Percentiles rank a stretch among this genome's conserved stretches.
phyloP scores from a whole-genome alignment of 2,113 vertebrate species.

The Sclerurus mexicanus region DNA sequence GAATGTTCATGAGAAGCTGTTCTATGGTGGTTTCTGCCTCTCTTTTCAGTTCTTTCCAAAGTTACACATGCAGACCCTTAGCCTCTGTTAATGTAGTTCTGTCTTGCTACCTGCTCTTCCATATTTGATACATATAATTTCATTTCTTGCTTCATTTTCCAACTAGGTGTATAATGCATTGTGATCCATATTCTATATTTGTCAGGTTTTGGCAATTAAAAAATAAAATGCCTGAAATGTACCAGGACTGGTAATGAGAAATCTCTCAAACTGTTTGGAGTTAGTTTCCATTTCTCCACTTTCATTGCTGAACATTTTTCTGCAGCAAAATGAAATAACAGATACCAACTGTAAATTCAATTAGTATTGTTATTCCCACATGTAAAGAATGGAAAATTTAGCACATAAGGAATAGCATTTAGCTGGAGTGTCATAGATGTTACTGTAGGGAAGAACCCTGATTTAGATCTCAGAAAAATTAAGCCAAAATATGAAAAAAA shows the following conservation, averaged over 20 bases:
- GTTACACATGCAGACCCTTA: not conserved
- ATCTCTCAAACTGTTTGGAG: not conserved
- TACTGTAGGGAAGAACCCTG: not conserved
- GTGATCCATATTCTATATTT: constrained; percentile 31
- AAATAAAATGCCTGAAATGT: constrained; percentile 46
- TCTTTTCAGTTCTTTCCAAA: not conserved
- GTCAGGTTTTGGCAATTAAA: constrained; percentile 38
- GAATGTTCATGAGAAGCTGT: not conserved
- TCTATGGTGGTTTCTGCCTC: not conserved
- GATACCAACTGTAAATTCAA: not conserved
- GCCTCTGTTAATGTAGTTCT: not conserved
- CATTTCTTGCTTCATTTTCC: constrained; percentile 16
- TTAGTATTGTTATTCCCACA: not conserved
- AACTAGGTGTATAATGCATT: not conserved
- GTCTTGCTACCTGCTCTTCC: not conserved
- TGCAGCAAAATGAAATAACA: not conserved
- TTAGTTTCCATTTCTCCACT: not conserved
- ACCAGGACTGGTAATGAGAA: constrained; percentile 7
- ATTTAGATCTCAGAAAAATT: not conserved
- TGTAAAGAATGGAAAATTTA: not conserved
- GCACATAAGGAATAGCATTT: not conserved
- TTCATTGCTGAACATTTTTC: not conserved
- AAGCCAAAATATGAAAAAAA: not conserved
- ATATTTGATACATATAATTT: not conserved
- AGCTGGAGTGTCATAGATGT: not conserved